These are phyloP conservation scores for Drosophila buzzatii DNA, from an alignment of 2,888 invertebrate genomes.

Conservation along the genomic window DNA sequence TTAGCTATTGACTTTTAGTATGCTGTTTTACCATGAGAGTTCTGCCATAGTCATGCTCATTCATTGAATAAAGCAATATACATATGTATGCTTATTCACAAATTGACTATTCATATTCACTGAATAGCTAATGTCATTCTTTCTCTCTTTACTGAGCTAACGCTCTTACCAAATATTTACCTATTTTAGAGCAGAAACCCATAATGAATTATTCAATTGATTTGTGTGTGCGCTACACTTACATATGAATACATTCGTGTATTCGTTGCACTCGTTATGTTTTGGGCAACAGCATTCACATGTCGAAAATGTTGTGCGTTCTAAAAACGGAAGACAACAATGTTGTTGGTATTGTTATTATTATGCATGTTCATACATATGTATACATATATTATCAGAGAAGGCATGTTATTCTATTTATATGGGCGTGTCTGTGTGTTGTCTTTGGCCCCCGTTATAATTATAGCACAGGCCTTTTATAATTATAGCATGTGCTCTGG, in stretches of 20 bases:
- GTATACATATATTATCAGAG: constrained; percentile 12
- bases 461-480: constrained; percentile 74
- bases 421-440: constrained; percentile 68
- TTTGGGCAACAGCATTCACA: constrained; percentile 5
- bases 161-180: background rate
- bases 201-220: background rate
- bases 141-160: background rate
- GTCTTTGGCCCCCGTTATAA: constrained; percentile 69
- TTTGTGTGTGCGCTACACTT: background rate
- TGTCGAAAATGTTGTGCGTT: background rate
- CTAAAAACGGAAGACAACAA: constrained; percentile 7
- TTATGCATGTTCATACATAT: background rate
- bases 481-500: constrained; percentile 66
- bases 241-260: background rate
- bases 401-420: constrained; percentile 60
- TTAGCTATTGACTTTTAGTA: no score
- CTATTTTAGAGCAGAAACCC: background rate
- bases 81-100: background rate
- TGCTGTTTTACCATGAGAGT: background rate
- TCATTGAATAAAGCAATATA: background rate
- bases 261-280: constrained; percentile 1
- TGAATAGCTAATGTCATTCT: background rate
- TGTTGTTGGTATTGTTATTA: constrained; percentile 1
- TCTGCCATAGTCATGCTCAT: background rate
- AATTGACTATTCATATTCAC: background rate